Evolutionary conservation across 1,140 invertebrate species (phyloP).

Genomic region (Drosophila tristis): DNA sequence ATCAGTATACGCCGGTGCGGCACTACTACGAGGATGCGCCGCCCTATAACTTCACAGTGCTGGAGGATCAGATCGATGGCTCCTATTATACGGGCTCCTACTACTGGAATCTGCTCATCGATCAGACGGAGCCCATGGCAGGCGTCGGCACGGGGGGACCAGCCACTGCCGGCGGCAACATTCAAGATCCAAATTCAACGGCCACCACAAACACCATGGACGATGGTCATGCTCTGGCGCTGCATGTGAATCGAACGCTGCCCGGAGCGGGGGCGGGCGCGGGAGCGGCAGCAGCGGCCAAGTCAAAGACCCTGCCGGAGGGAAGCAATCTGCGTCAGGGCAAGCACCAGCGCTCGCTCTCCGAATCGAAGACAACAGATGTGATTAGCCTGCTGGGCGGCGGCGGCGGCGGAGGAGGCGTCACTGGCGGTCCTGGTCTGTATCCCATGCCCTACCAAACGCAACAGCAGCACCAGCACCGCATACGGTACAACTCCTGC

Average conservation of each 20-base stretch:
- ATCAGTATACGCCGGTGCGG: conserved; percentile 82
- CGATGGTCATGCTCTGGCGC: neutral
- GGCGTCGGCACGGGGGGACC: conserved; percentile 19
- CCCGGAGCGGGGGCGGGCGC: neutral
- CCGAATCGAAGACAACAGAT: conserved; percentile 88
- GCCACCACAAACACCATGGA: conserved; percentile 53
- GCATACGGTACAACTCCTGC: conserved; percentile 84
- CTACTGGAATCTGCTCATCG: conserved; percentile 65
- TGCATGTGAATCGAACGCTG: conserved; percentile 15
- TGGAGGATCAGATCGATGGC: conserved; percentile 80
- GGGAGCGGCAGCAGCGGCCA: conserved; percentile 38
- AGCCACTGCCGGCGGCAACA: conserved; percentile 5
- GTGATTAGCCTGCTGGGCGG: conserved; percentile 60
- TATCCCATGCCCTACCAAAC: conserved; percentile 32
- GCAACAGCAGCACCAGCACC: conserved; percentile 49
- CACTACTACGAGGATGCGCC: conserved; percentile 79
- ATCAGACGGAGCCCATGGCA: conserved; percentile 17
- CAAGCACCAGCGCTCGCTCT: conserved; percentile 86
- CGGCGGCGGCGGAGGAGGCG: neutral
- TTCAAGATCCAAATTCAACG: conserved; percentile 60
- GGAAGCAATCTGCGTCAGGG: conserved; percentile 59
- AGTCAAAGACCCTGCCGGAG: conserved; percentile 79
- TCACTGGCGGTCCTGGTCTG: neutral
- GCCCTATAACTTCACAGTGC: conserved; percentile 68
- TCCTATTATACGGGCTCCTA: conserved; percentile 70